phyloP scores from a whole-genome alignment of 2,113 vertebrate genomes.

The Sialia sialis region DNA sequence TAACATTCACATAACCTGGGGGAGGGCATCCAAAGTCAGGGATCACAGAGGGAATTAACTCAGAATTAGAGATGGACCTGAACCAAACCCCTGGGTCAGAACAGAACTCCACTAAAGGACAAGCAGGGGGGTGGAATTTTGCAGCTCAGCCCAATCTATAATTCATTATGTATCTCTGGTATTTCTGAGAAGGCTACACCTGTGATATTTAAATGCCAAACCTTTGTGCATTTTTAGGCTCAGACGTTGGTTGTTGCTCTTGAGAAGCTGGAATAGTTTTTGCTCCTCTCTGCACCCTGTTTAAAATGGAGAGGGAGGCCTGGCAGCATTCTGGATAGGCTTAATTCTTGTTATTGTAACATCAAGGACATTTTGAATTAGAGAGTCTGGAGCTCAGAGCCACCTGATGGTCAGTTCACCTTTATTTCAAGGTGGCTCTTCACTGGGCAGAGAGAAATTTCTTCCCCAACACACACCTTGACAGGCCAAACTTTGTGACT shows the following conservation, averaged over 20 bases:
- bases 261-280: background rate
- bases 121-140: background rate
- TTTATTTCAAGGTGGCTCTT: background rate
- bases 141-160: conserved; percentile 26
- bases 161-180: conserved; percentile 57
- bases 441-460: background rate
- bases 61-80: conserved; percentile 21
- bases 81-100: conserved; percentile 42
- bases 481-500: background rate
- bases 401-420: background rate
- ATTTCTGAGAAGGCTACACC: conserved; percentile 56
- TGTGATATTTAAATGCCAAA: conserved; percentile 67
- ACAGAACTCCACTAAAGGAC: background rate
- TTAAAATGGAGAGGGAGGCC: background rate
- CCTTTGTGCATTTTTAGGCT: conserved; percentile 42
- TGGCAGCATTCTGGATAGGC: background rate
- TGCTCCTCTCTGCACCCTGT: background rate
- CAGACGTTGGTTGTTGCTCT: conserved; percentile 19
- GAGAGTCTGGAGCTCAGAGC: background rate
- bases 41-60: background rate
- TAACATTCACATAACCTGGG: background rate
- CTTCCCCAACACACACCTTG: fast-evolving
- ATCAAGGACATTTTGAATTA: background rate
- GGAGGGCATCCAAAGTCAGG: background rate
- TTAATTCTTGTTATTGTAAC: background rate